These are phyloP conservation scores for Siderastrea siderea DNA, from an alignment of 92 coral and sea anemone species.

Conservation along the genomic window DNA sequence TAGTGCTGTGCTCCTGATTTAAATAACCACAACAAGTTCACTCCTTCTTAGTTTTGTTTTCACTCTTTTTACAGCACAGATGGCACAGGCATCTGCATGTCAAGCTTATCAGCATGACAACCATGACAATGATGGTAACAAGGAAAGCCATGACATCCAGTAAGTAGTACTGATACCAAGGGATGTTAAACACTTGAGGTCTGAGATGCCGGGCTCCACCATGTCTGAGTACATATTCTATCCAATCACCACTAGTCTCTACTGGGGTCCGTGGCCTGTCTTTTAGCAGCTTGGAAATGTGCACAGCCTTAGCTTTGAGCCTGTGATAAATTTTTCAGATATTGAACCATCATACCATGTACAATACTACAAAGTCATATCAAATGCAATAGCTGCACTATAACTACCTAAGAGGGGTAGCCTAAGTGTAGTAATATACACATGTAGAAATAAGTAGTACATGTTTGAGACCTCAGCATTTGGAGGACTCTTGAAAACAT, in stretches of 20 bases:
- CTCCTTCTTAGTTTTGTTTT: not conserved
- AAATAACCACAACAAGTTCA: not conserved
- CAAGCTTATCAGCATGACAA: not conserved
- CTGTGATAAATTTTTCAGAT: constrained; percentile 12
- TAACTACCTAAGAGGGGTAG: too few relatives aligned
- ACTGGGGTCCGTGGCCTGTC: constrained; percentile 57
- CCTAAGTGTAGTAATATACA: too few relatives aligned
- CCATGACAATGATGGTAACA: not conserved
- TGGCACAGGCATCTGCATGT: constrained; percentile 21
- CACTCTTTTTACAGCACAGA: constrained; percentile 12
- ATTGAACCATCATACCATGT: too few relatives aligned
- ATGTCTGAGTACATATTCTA: constrained; percentile 67
- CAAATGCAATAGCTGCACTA: too few relatives aligned
- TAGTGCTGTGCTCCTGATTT: too few relatives aligned
- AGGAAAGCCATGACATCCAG: constrained; percentile 28
- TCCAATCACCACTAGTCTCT: constrained; percentile 74
- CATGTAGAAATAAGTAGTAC: too few relatives aligned
- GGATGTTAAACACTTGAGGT: constrained; percentile 22
- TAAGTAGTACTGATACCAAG: constrained; percentile 37
- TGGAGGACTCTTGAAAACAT: too few relatives aligned
- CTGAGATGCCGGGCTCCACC: constrained; percentile 30
- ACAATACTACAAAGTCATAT: too few relatives aligned
- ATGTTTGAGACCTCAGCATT: too few relatives aligned
- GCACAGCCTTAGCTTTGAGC: constrained; percentile 45
- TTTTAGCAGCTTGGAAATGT: constrained; percentile 59